A percentile compares a stretch with the other conserved stretches of the same genome.
Evolutionary conservation across 2,888 invertebrate species (phyloP).

Genomic region (Bombylius major): DNA sequence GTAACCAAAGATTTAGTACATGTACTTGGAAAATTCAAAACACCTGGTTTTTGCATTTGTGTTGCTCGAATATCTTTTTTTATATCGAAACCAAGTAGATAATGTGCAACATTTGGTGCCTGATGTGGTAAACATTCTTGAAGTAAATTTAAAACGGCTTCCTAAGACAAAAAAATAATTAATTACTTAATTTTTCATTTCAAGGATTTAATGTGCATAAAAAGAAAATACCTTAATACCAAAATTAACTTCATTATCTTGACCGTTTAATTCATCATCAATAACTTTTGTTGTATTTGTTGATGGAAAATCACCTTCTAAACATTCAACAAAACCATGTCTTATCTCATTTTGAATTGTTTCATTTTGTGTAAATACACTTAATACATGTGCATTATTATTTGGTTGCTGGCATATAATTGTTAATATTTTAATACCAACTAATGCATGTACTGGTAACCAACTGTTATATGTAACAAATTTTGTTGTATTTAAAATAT

Average conservation of each 20-base stretch:
- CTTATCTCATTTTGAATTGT: slow-evolving; percentile 47
- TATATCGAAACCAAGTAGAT: slow-evolving; percentile 75
- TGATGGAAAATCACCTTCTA: slow-evolving; percentile 44
- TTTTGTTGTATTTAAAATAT: slow-evolving; percentile 62
- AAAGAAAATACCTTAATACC: slow-evolving; percentile 3
- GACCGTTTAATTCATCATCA: slow-evolving; percentile 33
- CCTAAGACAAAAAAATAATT: slow-evolving; percentile 42
- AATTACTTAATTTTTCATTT: not conserved
- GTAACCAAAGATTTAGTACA: slow-evolving; percentile 66
- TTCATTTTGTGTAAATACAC: slow-evolving; percentile 55
- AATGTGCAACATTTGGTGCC: slow-evolving; percentile 77
- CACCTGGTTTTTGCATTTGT: slow-evolving; percentile 66
- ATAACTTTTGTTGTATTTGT: slow-evolving; percentile 13
- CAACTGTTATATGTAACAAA: slow-evolving; percentile 56
- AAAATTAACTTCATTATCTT: slow-evolving; percentile 8
- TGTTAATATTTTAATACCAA: slow-evolving; percentile 58
- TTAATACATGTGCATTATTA: slow-evolving; percentile 56
- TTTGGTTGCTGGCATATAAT: slow-evolving; percentile 52
- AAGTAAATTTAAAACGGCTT: slow-evolving; percentile 59
- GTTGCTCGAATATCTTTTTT: slow-evolving; percentile 64
- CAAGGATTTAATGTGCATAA: not conserved
- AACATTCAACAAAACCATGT: slow-evolving; percentile 76
- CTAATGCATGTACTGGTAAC: slow-evolving; percentile 52
- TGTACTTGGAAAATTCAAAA: slow-evolving; percentile 57
- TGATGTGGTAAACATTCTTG: slow-evolving; percentile 64